Percentiles rank a stretch among this genome's conserved stretches.
Conservation (phyloP, 2,888 invertebrate genomes). For the Mycogona germanica region DNA sequence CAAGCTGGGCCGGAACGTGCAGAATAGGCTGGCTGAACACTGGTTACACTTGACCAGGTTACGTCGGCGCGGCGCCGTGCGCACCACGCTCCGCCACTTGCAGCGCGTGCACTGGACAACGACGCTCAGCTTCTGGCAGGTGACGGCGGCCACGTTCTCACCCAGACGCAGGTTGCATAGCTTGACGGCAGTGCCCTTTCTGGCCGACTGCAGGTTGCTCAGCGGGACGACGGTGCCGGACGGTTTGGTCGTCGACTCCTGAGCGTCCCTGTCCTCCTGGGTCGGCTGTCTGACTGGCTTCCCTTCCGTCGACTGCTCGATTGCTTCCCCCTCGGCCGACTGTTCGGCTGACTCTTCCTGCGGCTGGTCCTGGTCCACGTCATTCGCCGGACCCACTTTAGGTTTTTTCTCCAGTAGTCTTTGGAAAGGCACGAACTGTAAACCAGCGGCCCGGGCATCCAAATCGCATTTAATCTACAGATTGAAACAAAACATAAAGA, state of each 20-base stretch:
- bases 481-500: background rate
- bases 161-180: constrained; percentile 30
- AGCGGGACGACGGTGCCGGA: background rate
- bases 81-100: constrained; percentile 26
- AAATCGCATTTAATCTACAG: constrained; percentile 28
- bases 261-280: background rate
- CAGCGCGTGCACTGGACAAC: constrained; percentile 24
- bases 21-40: constrained; percentile 29
- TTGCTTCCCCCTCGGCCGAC: too few species aligned
- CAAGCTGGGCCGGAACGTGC: constrained; percentile 30
- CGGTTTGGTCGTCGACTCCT: background rate
- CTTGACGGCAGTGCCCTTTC: constrained; percentile 32
- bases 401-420: constrained; percentile 8
- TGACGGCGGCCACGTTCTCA: constrained; percentile 30
- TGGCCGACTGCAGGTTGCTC: constrained; percentile 5
- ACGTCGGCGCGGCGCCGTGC: constrained; percentile 26
- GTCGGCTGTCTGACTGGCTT: too few species aligned
- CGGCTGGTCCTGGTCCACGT: too few species aligned
- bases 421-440: constrained; percentile 31
- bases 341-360: too few species aligned
- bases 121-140: constrained; percentile 28
- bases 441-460: constrained; percentile 31
- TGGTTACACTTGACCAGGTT: constrained; percentile 29
- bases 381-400: too few species aligned
- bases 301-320: background rate